Conservation (phyloP, 2,797 vertebrate genomes). For the Chiloscyllium punctatum region DNA sequence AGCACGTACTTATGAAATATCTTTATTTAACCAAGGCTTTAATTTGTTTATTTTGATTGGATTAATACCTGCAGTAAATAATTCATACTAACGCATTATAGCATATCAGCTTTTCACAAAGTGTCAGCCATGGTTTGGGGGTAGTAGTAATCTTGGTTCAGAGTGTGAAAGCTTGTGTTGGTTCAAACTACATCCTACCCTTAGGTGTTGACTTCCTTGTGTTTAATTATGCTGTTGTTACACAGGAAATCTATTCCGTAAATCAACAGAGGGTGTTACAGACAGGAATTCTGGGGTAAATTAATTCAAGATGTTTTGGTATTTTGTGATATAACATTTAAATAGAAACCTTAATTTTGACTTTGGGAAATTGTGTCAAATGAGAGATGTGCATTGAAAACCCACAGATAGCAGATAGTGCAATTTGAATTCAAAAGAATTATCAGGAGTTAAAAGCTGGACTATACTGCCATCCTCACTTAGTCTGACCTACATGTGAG, state of each 20-base stretch:
- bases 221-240: background rate
- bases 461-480: too few species aligned
- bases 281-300: background rate
- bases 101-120: background rate
- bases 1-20: background rate
- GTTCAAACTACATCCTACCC: background rate
- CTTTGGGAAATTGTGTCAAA: background rate
- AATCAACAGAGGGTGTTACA: background rate
- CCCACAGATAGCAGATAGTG: too few species aligned
- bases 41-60: background rate
- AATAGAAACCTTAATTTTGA: background rate
- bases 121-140: background rate
- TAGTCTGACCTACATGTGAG: too few species aligned
- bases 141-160: background rate
- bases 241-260: background rate
- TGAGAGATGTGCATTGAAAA: too few species aligned
- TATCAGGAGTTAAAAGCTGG: too few species aligned
- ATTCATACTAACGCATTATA: background rate
- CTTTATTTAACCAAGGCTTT: background rate
- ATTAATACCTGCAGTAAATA: background rate
- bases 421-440: too few species aligned
- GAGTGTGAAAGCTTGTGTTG: background rate
- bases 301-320: background rate
- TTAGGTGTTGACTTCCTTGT: background rate
- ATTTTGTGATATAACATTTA: background rate